Conservation (phyloP, 2,888 invertebrate species). For the Bellardia bayeri region DNA sequence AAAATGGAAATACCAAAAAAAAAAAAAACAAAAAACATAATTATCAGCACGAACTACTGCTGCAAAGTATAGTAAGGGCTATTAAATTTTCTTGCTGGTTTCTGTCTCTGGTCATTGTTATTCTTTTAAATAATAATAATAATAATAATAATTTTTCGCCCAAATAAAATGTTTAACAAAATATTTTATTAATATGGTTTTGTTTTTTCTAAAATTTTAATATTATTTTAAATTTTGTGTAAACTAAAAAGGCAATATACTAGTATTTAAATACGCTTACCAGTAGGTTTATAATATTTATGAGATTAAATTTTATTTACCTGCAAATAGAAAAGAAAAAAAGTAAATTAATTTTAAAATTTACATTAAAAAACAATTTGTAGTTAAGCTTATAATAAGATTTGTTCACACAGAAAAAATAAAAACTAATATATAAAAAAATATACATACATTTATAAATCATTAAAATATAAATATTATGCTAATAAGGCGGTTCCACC, state of each 20-base stretch:
- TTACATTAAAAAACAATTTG: background rate
- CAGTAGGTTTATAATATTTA: background rate
- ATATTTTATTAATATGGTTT: background rate
- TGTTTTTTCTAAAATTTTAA: background rate
- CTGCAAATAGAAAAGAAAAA: constrained; percentile 36
- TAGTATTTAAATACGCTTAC: constrained; percentile 4
- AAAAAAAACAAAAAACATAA: constrained; percentile 44
- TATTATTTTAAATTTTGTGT: background rate
- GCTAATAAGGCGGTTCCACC: background rate
- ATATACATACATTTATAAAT: background rate
- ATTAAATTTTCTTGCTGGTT: constrained; percentile 7
- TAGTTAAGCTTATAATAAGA: constrained; percentile 10
- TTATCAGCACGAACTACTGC: constrained; percentile 65
- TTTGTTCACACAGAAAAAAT: background rate
- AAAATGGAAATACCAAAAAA: background rate
- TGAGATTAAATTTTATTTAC: constrained; percentile 29
- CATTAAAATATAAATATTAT: background rate
- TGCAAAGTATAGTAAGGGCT: constrained; percentile 4
- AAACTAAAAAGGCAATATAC: background rate
- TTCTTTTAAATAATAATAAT: constrained; percentile 43
- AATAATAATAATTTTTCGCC: constrained; percentile 24
- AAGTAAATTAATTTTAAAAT: constrained; percentile 29
- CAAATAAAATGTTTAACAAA: constrained; percentile 1
- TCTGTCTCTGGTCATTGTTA: constrained; percentile 4
- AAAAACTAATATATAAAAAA: too few relatives aligned